These are phyloP conservation scores for Sinocyclocheilus rhinocerous DNA, from an alignment of 2,113 vertebrate species.

Conservation along the genomic window DNA sequence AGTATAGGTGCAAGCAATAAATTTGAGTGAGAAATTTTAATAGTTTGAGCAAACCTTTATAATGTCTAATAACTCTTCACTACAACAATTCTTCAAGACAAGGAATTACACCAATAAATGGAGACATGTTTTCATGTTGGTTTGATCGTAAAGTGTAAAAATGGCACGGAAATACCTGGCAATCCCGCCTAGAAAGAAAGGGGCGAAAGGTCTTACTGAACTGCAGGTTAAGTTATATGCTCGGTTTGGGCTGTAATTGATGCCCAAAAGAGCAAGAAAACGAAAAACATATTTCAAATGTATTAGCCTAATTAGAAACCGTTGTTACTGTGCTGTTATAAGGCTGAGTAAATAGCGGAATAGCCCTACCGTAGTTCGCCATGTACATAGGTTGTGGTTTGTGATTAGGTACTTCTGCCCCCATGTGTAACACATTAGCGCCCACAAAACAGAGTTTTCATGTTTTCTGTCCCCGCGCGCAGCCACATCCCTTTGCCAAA, in stretches of 20 bases:
- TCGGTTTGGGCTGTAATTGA: slow-evolving; percentile 47
- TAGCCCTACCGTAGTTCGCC: slow-evolving; percentile 51
- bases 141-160: slow-evolving; percentile 49
- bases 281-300: slow-evolving; percentile 53
- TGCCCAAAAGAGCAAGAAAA: slow-evolving; percentile 54
- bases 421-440: slow-evolving; percentile 74
- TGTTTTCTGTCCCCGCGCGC: slow-evolving; percentile 37
- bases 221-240: slow-evolving; percentile 58
- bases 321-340: slow-evolving; percentile 44
- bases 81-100: neutral
- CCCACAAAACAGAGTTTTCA: slow-evolving; percentile 53
- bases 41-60: neutral
- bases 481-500: slow-evolving; percentile 29
- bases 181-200: slow-evolving; percentile 29
- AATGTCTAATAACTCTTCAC: neutral
- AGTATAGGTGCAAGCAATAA: neutral
- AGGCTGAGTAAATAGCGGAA: slow-evolving; percentile 5
- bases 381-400: slow-evolving; percentile 38
- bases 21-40: neutral
- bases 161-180: slow-evolving; percentile 33
- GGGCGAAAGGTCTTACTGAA: slow-evolving; percentile 53
- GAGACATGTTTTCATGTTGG: slow-evolving; percentile 37
- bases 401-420: slow-evolving; percentile 47
- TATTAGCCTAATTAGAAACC: slow-evolving; percentile 65
- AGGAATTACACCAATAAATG: slow-evolving; percentile 11